Percentiles rank a stretch among this genome's conserved stretches.
Conservation (phyloP, 2,797 vertebrate genomes). For the Arremon brunneinucha region DNA sequence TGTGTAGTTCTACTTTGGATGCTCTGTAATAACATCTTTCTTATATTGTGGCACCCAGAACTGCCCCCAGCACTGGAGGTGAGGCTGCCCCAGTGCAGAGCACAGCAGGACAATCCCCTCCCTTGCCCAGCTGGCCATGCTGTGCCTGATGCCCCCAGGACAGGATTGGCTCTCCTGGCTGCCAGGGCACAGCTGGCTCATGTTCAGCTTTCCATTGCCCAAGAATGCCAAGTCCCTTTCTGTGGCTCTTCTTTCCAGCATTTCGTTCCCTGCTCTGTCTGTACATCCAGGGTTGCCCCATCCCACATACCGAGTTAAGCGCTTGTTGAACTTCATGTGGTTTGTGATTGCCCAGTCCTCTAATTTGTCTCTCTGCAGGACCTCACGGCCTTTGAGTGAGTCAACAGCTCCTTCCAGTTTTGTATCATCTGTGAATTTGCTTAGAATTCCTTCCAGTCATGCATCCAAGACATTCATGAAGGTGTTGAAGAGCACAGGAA, state of each 20-base stretch:
- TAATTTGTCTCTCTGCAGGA: not conserved
- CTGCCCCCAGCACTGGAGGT: fast-evolving
- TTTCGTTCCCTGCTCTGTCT: not conserved
- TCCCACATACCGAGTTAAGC: not conserved
- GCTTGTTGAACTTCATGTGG: not conserved
- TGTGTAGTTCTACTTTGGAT: not conserved
- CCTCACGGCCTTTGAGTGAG: fast-evolving
- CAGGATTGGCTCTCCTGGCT: not conserved
- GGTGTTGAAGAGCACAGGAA: not conserved
- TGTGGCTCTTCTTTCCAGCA: not conserved
- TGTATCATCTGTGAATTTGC: not conserved
- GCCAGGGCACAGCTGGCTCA: not conserved
- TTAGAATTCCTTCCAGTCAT: not conserved
- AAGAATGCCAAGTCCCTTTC: not conserved
- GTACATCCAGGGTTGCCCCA: not conserved
- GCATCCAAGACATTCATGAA: not conserved
- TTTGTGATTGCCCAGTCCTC: not conserved
- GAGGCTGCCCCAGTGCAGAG: not conserved
- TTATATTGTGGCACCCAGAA: fast-evolving
- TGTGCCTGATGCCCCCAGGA: not conserved
- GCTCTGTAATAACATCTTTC: not conserved
- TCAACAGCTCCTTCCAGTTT: not conserved
- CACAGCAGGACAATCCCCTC: fast-evolving
- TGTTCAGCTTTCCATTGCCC: fast-evolving
- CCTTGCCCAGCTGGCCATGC: fast-evolving